phyloP scores from a whole-genome alignment of 2,113 vertebrate genomes.

The Paratilapia polleni region DNA sequence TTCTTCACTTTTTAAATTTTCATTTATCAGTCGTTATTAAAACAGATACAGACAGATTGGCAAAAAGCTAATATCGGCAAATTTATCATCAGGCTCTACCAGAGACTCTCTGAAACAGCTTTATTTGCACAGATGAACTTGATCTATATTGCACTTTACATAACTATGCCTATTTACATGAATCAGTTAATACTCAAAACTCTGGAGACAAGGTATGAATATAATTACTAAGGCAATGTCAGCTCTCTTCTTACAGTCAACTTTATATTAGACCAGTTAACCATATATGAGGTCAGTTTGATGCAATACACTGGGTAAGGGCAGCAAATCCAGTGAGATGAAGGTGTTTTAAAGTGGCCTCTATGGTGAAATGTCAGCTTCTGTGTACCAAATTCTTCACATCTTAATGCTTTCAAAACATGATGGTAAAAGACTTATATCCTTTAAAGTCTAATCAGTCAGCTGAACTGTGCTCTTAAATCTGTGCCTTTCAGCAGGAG shows the following conservation, averaged over 20 bases:
- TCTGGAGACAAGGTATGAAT: neutral
- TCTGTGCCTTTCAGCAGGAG: neutral
- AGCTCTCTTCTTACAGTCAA: neutral
- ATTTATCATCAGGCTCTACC: too few relatives aligned
- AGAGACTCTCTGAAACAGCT: neutral
- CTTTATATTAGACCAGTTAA: neutral
- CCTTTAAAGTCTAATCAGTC: slow-evolving; percentile 9
- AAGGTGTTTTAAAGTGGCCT: neutral
- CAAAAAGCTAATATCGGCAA: too few relatives aligned
- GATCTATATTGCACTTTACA: neutral
- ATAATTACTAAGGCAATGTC: neutral
- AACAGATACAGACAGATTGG: too few relatives aligned
- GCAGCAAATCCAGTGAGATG: neutral
- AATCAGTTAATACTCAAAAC: neutral
- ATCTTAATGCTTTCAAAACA: neutral
- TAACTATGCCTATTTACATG: too few relatives aligned
- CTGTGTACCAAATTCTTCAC: neutral
- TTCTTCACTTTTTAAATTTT: too few relatives aligned
- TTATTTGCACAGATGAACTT: neutral
- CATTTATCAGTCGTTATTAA: too few relatives aligned
- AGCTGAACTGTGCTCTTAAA: neutral
- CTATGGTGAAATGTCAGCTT: neutral
- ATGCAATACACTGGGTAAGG: neutral
- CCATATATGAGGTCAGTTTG: neutral
- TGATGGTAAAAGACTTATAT: neutral